Evolutionary conservation across 1,140 invertebrate genomes (phyloP), one percentile per base, ranked within the genome.

Genomic region (Cotesia vestalis): DNA sequence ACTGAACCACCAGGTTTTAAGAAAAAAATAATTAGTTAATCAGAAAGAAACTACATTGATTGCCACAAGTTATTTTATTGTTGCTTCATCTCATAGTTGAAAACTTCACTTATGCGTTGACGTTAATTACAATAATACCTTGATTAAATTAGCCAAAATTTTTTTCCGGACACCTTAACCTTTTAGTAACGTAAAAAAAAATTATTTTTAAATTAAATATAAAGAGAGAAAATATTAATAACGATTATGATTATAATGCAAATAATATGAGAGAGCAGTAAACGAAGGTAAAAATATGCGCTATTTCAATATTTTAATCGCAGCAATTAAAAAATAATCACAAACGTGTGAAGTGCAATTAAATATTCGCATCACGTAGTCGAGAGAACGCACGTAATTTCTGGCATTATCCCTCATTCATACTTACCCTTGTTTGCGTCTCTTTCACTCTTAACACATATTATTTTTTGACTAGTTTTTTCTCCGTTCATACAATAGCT

Each of bases 251-350:
- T 11, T 55, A 55, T 55, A 12, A 55, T 14, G 17, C 9, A 75
- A 69, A 60, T 75, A 66, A 38, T 69, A 66, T 71, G 55, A 69
- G 66, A 62, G 17, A 9, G 4, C 27, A 66, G 40, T 27, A 59
- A 66, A 27, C 20, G 35, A 73, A 35, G 5, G 57, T 61, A 55
- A 17, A 14, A 59, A 17, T 35, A 9, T 20, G n/a, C 59, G 57
- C 61, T 70, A 78, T 80, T 75, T 79, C 73, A 69, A 61, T 52
- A 62, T 76, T 80, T 80, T 79, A 81, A 80, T 78, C 75, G 70
- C 63, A 73, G 77, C 79, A 83, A 82, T 81, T 82, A 83, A 83
- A 82, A 82, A 83, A 82, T 81, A 82, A 83, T 82, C 79, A 80
- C 77, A 69, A 69, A 61, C 20, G 75, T 75, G 75, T 68, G 66